Evolutionary conservation across 2,888 invertebrate genomes (phyloP).

Genomic region (Hirtodrosophila confusa): DNA sequence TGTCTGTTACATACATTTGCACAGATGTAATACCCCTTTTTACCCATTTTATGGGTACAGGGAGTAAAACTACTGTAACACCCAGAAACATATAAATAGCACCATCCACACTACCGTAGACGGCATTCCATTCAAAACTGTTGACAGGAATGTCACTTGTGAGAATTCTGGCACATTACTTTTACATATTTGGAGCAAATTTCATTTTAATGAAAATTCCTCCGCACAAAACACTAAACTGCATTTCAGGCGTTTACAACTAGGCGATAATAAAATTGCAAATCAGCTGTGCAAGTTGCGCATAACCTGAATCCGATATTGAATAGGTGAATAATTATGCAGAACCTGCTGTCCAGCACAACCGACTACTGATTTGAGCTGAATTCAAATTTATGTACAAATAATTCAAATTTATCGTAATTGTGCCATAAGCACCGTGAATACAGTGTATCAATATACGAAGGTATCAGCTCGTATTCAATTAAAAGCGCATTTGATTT

Average conservation of each 20-base stretch:
- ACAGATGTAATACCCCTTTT: too few relatives aligned
- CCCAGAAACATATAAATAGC: background rate
- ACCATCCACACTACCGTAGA: background rate
- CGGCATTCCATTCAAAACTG: background rate
- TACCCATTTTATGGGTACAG: too few relatives aligned
- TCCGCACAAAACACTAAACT: conserved; percentile 41
- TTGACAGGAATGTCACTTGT: conserved; percentile 11
- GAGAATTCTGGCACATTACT: conserved; percentile 11
- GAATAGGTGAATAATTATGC: conserved; percentile 25
- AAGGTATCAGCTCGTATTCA: conserved; percentile 27
- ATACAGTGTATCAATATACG: background rate
- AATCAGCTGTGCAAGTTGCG: conserved; percentile 42
- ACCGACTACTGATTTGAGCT: conserved; percentile 3
- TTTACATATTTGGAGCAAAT: conserved; percentile 23
- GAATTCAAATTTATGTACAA: conserved; percentile 47
- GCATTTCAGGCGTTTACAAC: conserved; percentile 37
- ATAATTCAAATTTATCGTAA: conserved; percentile 32
- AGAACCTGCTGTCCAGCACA: background rate
- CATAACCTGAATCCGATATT: conserved; percentile 20
- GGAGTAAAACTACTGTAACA: background rate
- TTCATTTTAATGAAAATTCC: conserved; percentile 52
- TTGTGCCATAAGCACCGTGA: conserved; percentile 18
- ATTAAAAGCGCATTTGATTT: conserved; percentile 40
- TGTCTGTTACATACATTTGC: too few relatives aligned
- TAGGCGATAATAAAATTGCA: conserved; percentile 39